Conservation (phyloP, 1,140 invertebrate genomes). For the Pararge aegeria region DNA sequence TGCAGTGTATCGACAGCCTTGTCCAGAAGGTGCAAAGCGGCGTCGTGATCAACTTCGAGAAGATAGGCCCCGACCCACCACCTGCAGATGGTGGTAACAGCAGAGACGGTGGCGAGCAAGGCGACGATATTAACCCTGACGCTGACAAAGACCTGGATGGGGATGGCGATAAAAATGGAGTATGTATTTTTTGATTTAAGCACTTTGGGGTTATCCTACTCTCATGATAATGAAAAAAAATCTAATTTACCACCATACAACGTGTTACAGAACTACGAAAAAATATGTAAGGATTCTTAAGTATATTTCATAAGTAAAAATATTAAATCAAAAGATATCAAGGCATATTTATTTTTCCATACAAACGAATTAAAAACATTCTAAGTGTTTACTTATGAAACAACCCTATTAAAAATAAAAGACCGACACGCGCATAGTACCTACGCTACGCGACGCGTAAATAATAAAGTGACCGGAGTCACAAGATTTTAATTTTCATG, state of each 20-base stretch:
- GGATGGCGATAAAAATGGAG: constrained; percentile 67
- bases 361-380: too few species aligned
- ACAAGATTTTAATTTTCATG: too few species aligned
- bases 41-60: constrained; percentile 98
- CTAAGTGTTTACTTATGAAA: too few species aligned
- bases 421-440: too few species aligned
- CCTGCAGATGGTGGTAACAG: constrained; percentile 79
- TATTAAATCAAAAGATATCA: too few species aligned
- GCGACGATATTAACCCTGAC: constrained; percentile 56
- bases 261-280: not conserved
- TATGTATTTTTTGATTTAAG: constrained; percentile 32
- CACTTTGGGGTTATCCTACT: not conserved
- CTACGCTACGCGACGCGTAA: too few species aligned
- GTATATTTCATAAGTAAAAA: too few species aligned
- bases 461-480: too few species aligned
- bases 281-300: constrained; percentile 3
- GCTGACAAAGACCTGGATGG: constrained; percentile 62
- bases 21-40: constrained; percentile 98
- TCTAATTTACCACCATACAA: too few species aligned
- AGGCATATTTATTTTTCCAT: too few species aligned
- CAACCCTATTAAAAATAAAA: too few species aligned
- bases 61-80: constrained; percentile 93
- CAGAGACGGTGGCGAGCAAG: constrained; percentile 49
- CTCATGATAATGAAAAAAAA: too few species aligned
- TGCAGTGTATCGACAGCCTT: constrained; percentile 97